Evolutionary conservation across 2,888 invertebrate genomes (phyloP).

Genomic region (Plebejus argus): DNA sequence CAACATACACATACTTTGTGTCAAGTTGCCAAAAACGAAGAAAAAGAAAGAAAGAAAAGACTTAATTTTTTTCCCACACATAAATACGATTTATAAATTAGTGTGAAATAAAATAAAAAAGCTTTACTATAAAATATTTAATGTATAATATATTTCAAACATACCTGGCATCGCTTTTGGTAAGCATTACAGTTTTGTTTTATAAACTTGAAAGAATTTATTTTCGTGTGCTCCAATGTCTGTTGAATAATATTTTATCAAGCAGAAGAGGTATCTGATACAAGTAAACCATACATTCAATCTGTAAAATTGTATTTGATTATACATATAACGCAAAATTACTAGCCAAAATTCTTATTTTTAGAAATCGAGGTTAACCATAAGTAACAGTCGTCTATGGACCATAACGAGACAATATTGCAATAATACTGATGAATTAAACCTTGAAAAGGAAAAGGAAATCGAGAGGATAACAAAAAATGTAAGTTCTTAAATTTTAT

Average conservation of each 20-base stretch:
- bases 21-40: no score
- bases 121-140: background rate
- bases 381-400: conserved; percentile 35
- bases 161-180: background rate
- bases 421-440: conserved; percentile 46
- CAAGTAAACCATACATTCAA: background rate
- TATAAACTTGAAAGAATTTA: background rate
- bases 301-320: background rate
- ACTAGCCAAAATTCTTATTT: conserved; percentile 38
- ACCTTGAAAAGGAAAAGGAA: conserved; percentile 68
- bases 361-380: conserved; percentile 48
- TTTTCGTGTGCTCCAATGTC: background rate
- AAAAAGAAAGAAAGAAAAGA: no score
- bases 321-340: background rate
- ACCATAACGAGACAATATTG: conserved; percentile 28
- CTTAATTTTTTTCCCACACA: background rate
- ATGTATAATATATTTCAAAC: conserved; percentile 11
- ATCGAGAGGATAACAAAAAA: conserved; percentile 62
- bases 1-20: no score
- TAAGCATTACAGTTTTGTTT: background rate
- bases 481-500: conserved; percentile 50
- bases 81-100: background rate
- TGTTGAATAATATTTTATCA: background rate
- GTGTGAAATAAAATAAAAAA: background rate
- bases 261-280: background rate